Base-by-base conservation (phyloP, 2,113 vertebrate species). In the Struthio camelus region DNA sequence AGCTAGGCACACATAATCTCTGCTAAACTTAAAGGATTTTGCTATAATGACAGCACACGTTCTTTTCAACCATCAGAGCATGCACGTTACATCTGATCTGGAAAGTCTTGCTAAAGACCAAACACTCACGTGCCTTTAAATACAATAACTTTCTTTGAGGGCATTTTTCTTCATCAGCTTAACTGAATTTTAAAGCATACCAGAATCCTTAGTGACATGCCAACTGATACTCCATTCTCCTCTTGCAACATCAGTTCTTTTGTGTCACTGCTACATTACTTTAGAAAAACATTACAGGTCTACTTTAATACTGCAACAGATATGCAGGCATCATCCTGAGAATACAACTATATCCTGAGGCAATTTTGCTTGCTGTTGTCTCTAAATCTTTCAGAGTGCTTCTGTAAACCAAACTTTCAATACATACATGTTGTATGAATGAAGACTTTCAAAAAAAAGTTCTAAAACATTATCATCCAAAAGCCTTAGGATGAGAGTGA, bases 261-360 rank as follows among this genome's bases (percentile, higher is more conserved):
- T 69, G 59, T 44, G 82, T 79, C 48, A 44, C 10, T 46, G 22
- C 34, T 51, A 62, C 0, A 0, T 2, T 51, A 30, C 38, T 80
- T 93, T 62, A 56, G 27, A 75, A 86, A 93, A 80, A 80, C 51
- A 42, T 25, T 12, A 10, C 13, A 36, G 53, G 14, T 24, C 56
- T 67, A 53, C 44, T 84, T 89, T 7, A 54, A 59, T 51, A 77
- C 32, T 54, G 27, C 9, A 72, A 72, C 5, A 62, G 11, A 75
- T 19, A 89, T 0, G 1, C 14, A 71, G 34, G 7, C 9, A 8
- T 73, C 32, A 50, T 14, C 34, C 54, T 36, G 40, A 0, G 6
- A 89, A 84, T 28, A 75, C 48, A 89, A 62, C 56, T 40, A 25
- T 5, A 84, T 69, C 22, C 24, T 8, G 34, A 87, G 22, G 64